phyloP scores from a whole-genome alignment of 2,888 invertebrate species.

The Willowsia nigromaculata region DNA sequence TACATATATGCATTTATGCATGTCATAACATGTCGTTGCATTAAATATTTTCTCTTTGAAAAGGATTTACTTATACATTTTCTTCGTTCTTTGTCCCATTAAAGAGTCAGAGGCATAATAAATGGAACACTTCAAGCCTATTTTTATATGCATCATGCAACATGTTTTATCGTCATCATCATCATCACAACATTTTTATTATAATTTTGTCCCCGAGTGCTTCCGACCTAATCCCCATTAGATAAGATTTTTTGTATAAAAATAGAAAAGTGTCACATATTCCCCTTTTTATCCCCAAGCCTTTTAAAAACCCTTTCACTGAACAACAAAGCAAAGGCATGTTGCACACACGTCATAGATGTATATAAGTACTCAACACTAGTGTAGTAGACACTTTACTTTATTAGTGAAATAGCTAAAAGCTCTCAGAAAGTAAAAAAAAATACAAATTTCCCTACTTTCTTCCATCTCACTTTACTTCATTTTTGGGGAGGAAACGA shows the following conservation, averaged over 20 bases:
- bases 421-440: background rate
- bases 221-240: slow-evolving; percentile 15
- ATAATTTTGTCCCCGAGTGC: background rate
- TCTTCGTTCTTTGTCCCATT: background rate
- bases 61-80: background rate
- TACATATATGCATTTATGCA: background rate
- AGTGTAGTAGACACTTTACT: background rate
- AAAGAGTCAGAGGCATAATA: background rate
- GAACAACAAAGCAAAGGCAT: background rate
- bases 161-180: background rate
- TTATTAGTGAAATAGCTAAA: background rate
- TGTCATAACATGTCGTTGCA: no score
- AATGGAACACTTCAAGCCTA: background rate
- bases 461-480: slow-evolving; percentile 6
- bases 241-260: background rate
- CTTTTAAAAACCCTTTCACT: background rate
- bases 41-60: background rate
- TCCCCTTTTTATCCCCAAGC: background rate
- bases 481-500: background rate
- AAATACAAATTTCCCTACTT: background rate
- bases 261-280: background rate
- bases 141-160: background rate
- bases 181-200: background rate
- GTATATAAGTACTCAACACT: background rate
- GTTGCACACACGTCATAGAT: background rate